phyloP scores from a whole-genome alignment of 1,140 invertebrate species.

The Drosophila seguyi region DNA sequence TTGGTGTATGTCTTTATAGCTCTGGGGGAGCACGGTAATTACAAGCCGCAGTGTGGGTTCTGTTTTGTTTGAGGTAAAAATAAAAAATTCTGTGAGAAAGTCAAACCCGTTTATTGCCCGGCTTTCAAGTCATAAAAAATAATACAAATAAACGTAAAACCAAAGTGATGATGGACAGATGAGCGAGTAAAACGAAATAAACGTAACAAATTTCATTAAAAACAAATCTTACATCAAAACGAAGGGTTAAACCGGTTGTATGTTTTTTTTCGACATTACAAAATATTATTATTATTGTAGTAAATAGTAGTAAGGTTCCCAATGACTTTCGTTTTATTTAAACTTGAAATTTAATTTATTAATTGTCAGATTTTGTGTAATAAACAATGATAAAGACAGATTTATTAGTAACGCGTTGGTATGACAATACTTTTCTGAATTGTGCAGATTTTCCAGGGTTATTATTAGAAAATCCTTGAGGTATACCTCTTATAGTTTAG shows the following conservation, averaged over 20 bases:
- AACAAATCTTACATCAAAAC: conserved; percentile 18
- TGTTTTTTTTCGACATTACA: neutral
- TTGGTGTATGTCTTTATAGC: conserved; percentile 3
- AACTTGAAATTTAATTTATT: neutral
- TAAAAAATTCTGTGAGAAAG: conserved; percentile 11
- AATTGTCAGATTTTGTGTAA: neutral
- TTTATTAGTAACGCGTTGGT: no score
- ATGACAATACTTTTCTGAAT: neutral
- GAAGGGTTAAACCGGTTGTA: neutral
- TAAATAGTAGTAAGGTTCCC: neutral
- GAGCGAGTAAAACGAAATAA: neutral
- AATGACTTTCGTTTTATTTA: neutral
- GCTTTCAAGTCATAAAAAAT: conserved; percentile 10
- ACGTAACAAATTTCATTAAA: conserved; percentile 12
- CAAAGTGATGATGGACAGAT: conserved; percentile 1
- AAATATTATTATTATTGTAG: neutral
- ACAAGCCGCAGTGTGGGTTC: conserved; percentile 4
- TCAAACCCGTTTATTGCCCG: conserved; percentile 30
- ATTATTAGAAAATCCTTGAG: neutral
- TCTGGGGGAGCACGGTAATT: conserved; percentile 23
- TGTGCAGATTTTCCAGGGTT: neutral
- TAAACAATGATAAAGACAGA: neutral
- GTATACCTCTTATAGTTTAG: neutral
- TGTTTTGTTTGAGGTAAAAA: conserved; percentile 5
- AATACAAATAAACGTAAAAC: neutral